Base-by-base conservation (phyloP, 1,140 invertebrate species). In the Lanistes nyassanus region DNA sequence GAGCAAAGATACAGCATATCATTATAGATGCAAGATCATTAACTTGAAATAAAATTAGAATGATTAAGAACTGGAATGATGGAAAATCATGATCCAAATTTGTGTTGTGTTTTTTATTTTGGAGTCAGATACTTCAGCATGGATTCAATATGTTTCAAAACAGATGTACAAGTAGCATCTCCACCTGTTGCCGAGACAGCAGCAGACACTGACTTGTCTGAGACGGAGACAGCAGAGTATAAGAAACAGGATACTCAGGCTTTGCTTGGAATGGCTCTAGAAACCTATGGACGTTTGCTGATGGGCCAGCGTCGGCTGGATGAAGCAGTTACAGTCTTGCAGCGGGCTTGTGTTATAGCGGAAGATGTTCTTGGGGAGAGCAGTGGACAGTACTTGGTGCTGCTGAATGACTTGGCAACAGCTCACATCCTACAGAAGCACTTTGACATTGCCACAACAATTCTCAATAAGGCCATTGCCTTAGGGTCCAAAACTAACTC, bases 351-450 rank as follows among this genome's bases (percentile, higher is more conserved):
- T 80, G 89, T 93, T 36, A 90, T 93, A 77, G 94, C 93, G 74
- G 84, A 90, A 66, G 88, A 92, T 84, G 83, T 94, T 0, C 89
- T 94, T 85, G 95, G 95, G 11, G 84, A 92, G 76, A 87, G 92
- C 13, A 92, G 92, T 81, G 92, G 94, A 81, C 94, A 96, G 85
- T 92, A 95, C 29, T 89, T 95, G 34, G 90, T 97, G 55, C 73
- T 86, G 56, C 87, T 97, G 11, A 97, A 97, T 91, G 95, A 97
- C 87, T 91, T 97, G 74, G 96, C 94, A 53, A 94, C 93, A 62
- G 91, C 94, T 19, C 92, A 92, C 77, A 92, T 92, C 89, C 81
- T 92, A 82, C 90, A 90, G 90, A 90, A 93, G 76, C 91, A 95
- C 76, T 90, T 92, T 77, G 91, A 93, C 60, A 90, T 92, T 77